A percentile compares a stretch with the other conserved stretches of the same genome.
Evolutionary conservation across 2,888 invertebrate species (phyloP).

Genomic region (Chironomus tentans): DNA sequence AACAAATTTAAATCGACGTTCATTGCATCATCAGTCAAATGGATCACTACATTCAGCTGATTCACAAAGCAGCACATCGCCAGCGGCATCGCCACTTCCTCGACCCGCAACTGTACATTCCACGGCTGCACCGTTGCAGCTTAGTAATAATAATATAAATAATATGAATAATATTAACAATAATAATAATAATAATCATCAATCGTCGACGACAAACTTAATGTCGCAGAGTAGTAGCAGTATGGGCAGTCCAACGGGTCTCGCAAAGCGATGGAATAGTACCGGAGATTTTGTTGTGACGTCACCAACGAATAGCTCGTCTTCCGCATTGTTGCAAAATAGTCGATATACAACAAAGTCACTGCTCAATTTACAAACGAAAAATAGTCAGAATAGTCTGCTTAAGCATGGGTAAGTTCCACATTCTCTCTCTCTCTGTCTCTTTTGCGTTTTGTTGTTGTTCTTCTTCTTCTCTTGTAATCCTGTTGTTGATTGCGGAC

Average conservation of each 20-base stretch:
- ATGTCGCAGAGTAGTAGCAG: conserved; percentile 9
- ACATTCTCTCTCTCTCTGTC: background rate
- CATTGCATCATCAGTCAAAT: conserved; percentile 74
- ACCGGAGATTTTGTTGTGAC: conserved; percentile 66
- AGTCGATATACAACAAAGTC: conserved; percentile 58
- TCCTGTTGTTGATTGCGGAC: background rate
- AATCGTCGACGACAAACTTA: background rate
- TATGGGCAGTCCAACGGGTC: conserved; percentile 31
- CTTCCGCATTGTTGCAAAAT: conserved; percentile 40
- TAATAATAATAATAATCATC: background rate
- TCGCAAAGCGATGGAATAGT: conserved; percentile 71
- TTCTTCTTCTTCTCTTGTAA: background rate
- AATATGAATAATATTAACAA: conserved; percentile 25
- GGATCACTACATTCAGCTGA: conserved; percentile 75
- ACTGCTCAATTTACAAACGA: conserved; percentile 59
- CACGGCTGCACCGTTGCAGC: conserved; percentile 30
- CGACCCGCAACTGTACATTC: conserved; percentile 59
- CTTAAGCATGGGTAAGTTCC: conserved; percentile 61
- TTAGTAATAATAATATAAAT: conserved; percentile 29
- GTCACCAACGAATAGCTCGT: conserved; percentile 44
- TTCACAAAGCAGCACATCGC: conserved; percentile 75
- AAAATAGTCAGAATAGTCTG: conserved; percentile 50
- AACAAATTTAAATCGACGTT: conserved; percentile 45
- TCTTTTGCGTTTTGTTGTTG: background rate
- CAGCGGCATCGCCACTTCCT: conserved; percentile 67